Evolutionary conservation across 2,888 invertebrate species (phyloP).

Genomic region (Hesperia comma): DNA sequence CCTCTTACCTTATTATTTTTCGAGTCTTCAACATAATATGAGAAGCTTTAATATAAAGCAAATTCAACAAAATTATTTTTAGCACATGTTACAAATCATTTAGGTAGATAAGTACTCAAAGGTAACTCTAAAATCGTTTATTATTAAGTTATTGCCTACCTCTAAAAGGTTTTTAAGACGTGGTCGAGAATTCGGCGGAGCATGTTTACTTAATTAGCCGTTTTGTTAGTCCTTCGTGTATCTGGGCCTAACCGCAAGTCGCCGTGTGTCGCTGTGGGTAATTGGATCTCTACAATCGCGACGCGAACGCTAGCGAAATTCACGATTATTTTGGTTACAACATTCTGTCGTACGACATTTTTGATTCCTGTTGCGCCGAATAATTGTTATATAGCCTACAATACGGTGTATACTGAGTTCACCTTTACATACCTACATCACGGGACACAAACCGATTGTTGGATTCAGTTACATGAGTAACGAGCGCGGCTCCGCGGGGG

Average conservation of each 20-base stretch:
- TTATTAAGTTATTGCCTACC: not conserved
- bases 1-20: too few species aligned
- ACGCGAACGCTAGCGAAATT: not conserved
- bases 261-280: conserved; percentile 22
- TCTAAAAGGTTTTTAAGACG: conserved; percentile 23
- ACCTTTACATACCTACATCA: not conserved
- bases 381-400: too few species aligned
- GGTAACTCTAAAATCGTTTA: not conserved
- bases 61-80: too few species aligned
- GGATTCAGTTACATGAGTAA: not conserved
- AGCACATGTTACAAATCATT: too few species aligned
- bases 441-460: not conserved
- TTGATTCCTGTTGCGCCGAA: too few species aligned
- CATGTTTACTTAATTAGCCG: conserved; percentile 38
- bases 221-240: conserved; percentile 28
- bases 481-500: not conserved
- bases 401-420: too few species aligned
- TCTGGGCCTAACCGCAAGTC: conserved; percentile 35
- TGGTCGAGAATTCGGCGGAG: conserved; percentile 40
- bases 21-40: too few species aligned
- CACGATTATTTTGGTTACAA: too few species aligned
- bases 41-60: too few species aligned
- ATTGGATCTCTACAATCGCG: not conserved
- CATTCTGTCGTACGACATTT: too few species aligned
- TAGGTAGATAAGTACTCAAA: too few species aligned